Conservation (phyloP, 2,113 vertebrate genomes). For the Actenoides hombroni region DNA sequence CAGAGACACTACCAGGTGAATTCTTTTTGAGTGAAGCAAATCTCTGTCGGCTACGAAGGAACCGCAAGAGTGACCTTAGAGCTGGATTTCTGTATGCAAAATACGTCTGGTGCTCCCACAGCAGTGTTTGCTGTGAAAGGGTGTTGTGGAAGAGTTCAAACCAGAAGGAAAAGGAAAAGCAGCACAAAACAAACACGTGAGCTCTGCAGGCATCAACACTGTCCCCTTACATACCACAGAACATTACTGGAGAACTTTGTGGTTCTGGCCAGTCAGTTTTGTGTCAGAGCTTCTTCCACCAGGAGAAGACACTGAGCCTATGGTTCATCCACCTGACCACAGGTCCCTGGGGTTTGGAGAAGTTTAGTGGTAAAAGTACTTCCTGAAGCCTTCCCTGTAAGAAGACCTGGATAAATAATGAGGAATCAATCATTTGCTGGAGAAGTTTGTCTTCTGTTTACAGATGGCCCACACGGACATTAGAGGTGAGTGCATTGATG, state of each 20-base stretch:
- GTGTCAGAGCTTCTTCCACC: neutral
- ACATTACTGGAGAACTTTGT: neutral
- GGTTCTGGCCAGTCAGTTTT: neutral
- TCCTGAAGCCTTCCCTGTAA: neutral
- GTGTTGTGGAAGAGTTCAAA: neutral
- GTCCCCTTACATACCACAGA: neutral
- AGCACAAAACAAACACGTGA: neutral
- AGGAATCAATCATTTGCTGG: neutral
- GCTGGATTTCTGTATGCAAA: neutral
- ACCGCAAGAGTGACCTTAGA: neutral
- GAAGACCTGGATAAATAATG: neutral
- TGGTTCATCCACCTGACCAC: neutral
- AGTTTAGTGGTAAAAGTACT: neutral
- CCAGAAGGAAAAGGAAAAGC: neutral
- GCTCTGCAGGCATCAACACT: neutral
- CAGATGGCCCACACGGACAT: neutral
- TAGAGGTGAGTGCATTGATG: neutral
- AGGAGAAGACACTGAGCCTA: neutral
- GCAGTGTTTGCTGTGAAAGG: neutral
- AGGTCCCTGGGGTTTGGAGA: neutral
- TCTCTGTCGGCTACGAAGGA: neutral
- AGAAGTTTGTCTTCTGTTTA: neutral
- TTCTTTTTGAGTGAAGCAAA: neutral
- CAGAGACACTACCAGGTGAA: neutral
- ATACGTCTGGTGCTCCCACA: neutral